phyloP scores from a whole-genome alignment of 2,797 vertebrate genomes.

The Ciconia nigra region DNA sequence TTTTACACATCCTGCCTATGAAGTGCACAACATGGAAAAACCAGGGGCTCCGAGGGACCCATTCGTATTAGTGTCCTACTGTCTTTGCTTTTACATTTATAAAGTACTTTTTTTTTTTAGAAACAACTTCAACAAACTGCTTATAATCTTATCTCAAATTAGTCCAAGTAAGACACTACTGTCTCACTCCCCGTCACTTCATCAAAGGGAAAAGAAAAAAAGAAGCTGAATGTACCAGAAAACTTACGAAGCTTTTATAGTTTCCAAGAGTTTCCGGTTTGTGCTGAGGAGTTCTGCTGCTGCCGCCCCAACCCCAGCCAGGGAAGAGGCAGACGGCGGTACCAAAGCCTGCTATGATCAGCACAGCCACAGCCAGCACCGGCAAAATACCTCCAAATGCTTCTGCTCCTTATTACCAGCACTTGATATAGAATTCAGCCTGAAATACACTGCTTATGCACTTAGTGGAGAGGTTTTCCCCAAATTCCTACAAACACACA shows the following conservation, averaged over 20 bases:
- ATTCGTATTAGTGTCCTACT: background rate
- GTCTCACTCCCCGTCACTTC: background rate
- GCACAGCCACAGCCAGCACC: background rate
- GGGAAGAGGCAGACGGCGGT: background rate
- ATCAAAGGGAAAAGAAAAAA: background rate
- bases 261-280: background rate
- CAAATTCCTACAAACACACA: background rate
- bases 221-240: background rate
- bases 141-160: background rate
- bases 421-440: background rate
- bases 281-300: background rate
- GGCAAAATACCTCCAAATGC: background rate
- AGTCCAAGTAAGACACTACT: background rate
- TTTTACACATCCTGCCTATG: constrained; percentile 31
- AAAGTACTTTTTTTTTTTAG: background rate
- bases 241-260: background rate
- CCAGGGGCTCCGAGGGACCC: background rate
- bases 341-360: background rate
- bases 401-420: background rate
- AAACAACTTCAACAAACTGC: background rate
- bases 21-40: background rate
- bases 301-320: background rate
- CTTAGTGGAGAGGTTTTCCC: background rate
- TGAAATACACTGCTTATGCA: rapidly evolving
- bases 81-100: background rate